phyloP scores from a whole-genome alignment of 2,113 vertebrate genomes.

The Thoracochromis brauschi region DNA sequence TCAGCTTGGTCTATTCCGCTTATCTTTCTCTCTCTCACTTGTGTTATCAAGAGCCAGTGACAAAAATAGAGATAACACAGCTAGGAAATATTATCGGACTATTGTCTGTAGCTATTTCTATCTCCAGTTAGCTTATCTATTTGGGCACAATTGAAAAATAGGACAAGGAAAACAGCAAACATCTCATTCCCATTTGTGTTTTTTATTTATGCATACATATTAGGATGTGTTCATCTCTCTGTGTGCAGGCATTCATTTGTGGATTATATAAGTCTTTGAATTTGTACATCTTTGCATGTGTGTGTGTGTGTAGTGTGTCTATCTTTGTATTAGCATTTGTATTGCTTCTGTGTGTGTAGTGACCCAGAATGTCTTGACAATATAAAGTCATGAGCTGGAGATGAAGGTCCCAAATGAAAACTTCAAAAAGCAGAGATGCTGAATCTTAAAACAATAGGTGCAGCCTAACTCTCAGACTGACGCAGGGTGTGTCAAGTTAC shows the following conservation, averaged over 20 bases:
- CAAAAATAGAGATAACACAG: background rate
- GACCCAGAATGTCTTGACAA: constrained; percentile 22
- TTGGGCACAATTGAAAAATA: background rate
- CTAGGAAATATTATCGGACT: background rate
- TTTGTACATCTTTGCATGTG: background rate
- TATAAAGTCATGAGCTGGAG: background rate
- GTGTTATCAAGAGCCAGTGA: background rate
- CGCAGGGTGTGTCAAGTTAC: background rate
- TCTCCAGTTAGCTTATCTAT: background rate
- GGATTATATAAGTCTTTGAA: background rate
- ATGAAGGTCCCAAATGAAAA: constrained; percentile 28
- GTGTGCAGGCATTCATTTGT: background rate
- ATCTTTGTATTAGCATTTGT: background rate
- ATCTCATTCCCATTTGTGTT: background rate
- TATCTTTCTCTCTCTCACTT: background rate
- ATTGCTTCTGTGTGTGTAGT: background rate
- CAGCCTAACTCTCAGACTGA: background rate
- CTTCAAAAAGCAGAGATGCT: constrained; percentile 10
- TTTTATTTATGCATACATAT: background rate
- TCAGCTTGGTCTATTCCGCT: background rate
- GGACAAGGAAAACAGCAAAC: background rate
- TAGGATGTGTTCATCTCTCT: background rate
- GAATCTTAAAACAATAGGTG: constrained; percentile 8
- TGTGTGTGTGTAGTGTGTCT: background rate
- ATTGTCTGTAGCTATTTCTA: background rate